Evolutionary conservation across 1,140 invertebrate genomes (phyloP).

Genomic region (Saccostrea cuccullata): DNA sequence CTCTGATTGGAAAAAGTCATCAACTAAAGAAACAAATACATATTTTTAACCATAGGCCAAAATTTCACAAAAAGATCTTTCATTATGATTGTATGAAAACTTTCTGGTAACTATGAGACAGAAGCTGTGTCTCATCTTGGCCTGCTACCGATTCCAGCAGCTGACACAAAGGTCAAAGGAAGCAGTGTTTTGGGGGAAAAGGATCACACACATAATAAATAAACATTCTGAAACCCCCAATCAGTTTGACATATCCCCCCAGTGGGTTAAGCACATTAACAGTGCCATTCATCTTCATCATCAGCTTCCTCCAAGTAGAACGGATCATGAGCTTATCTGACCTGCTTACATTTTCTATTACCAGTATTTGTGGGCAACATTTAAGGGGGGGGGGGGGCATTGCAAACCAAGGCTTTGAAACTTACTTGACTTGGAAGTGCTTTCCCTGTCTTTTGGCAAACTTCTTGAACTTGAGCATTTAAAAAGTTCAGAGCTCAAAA

Average conservation of each 20-base stretch:
- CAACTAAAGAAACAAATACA: background rate
- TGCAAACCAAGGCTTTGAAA: no score
- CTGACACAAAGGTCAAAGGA: constrained; percentile 7
- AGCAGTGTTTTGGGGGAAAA: background rate
- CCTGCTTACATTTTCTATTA: background rate
- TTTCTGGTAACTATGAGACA: background rate
- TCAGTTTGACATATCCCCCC: constrained; percentile 25
- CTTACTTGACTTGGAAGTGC: no score
- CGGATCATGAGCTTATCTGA: constrained; percentile 2
- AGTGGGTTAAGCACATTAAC: constrained; percentile 8
- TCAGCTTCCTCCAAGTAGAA: background rate
- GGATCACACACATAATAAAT: constrained; percentile 15
- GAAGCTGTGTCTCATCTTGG: background rate
- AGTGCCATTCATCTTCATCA: constrained; percentile 29
- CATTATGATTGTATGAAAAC: background rate
- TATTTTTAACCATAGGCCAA: background rate
- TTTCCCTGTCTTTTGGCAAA: no score
- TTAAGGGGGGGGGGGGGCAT: no score
- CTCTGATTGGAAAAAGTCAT: constrained; percentile 5
- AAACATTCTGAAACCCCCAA: constrained; percentile 19
- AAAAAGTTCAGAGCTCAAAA: background rate
- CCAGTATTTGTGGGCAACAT: no score
- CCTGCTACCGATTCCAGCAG: background rate
- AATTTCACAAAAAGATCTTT: constrained; percentile 9
- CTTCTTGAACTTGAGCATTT: no score